Base-by-base conservation (phyloP, 1,140 invertebrate species). In the Ridgeia piscesae region DNA sequence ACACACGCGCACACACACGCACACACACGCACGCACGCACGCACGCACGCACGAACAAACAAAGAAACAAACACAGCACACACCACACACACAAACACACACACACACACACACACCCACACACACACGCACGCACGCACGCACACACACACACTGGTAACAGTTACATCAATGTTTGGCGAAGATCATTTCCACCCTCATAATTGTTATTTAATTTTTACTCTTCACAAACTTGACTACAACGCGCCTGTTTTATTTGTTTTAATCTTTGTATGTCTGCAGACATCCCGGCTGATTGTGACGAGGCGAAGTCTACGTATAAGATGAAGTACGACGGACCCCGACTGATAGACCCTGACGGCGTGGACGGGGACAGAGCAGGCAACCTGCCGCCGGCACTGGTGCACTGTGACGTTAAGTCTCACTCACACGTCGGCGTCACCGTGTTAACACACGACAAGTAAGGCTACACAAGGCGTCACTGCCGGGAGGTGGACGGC, bases 251-350 rank as follows among this genome's bases (percentile, higher is more conserved):
- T 21, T 77, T 77, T 21, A 17, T 77, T 77, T 0, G n/a, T 31
- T 8, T 77, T 9, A 77, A 21, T 27, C 2, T 77, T 77, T 77
- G 58, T 31, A 77, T 77, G 11, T 77, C 2, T 77, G 21, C 89
- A 90, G 89, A 35, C 35, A 90, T 90, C 33, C 89, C 89, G 17
- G 35, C 89, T 21, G 89, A 90, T 27, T 90, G 89, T 33, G 89
- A 90, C n/a, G 89, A 90, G 31, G 89, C 89, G 17, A 21, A n/a
- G n/a, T 90, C 17, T 34, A 34, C 34, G 4, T 90, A 90, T 27
- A 34, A 33, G 17, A 27, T 90, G 34, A 90, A 33, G 33, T n/a
- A n/a, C 33, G n/a, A 33, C 89, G 35, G 34, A 4, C 89, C 89
- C 17, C 34, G 11, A 90, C 89, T 90, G 33, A 90, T 90, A 34